Evolutionary conservation across 2,797 vertebrate genomes (phyloP), one percentile per base, ranked within the genome.

Genomic region (Sebastolobus alascanus): DNA sequence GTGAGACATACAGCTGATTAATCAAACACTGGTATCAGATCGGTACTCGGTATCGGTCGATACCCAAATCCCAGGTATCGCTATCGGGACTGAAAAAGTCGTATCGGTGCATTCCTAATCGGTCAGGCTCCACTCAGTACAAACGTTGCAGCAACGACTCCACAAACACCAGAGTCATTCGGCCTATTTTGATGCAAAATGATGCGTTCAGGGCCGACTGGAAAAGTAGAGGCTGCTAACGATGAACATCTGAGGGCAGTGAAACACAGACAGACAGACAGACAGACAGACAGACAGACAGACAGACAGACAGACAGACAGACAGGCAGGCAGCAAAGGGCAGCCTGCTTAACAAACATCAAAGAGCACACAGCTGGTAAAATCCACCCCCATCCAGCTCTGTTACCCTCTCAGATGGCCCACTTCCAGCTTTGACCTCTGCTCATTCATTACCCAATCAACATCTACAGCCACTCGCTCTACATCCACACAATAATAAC

Each of bases 291-390:
- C n/a, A n/a, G n/a, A n/a, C n/a, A n/a, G n/a, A n/a, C n/a, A n/a
- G n/a, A n/a, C n/a, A n/a, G n/a, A n/a, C n/a, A n/a, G n/a, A n/a
- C n/a, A n/a, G n/a, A n/a, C n/a, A n/a, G n/a, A n/a, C n/a, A n/a
- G n/a, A n/a, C n/a, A n/a, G n/a, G n/a, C 77, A 74, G 67, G 16
- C 82, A 79, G 88, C 79, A 87, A 89, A 90, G 89, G 89, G 89
- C 84, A 90, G 82, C 55, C 79, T 81, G 87, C 77, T 86, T 50
- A 52, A 66, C 84, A 73, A 85, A 92, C 90, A 93, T 91, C 90
- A 93, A 91, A 91, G 86, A 59, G 81, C 80, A 74, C 87, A 87
- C 86, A 91, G 89, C 89, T 90, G 90, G 87, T 82, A 50, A 79
- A 83, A 80, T 77, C 88, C 86, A 77, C 86, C 92, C 84, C 86